Evolutionary conservation across 2,888 invertebrate species (phyloP).

Genomic region (Stenchaetothrips biformis): DNA sequence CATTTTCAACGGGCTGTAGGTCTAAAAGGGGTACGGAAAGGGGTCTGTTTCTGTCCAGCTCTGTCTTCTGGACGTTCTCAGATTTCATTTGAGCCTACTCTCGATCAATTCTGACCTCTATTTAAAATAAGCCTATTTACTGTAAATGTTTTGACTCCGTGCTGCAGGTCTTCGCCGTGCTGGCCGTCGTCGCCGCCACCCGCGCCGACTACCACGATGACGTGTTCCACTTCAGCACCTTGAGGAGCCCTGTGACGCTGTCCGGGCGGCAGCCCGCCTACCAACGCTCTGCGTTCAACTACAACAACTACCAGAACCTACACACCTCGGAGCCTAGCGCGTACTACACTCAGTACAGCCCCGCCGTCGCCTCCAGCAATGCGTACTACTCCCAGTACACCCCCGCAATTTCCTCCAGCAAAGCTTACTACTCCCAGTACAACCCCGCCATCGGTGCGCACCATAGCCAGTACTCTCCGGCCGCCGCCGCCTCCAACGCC

Average conservation of each 20-base stretch:
- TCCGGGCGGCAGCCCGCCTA: background rate
- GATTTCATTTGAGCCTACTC: no score
- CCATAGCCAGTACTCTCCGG: background rate
- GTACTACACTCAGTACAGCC: background rate
- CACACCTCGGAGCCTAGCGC: background rate
- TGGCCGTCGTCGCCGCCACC: background rate
- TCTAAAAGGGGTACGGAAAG: no score
- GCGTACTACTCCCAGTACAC: background rate
- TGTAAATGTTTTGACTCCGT: no score
- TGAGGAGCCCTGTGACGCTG: background rate
- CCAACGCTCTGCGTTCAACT: no score
- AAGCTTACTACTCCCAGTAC: background rate
- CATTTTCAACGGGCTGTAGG: no score
- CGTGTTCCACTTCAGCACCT: constrained; percentile 10
- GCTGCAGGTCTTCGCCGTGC: background rate
- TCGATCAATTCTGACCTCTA: no score
- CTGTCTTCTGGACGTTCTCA: no score
- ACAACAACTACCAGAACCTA: no score
- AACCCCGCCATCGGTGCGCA: background rate
- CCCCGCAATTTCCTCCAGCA: background rate
- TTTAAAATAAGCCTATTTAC: no score
- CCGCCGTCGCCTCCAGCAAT: background rate
- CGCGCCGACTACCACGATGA: constrained; percentile 22
- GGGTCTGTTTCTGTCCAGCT: no score
- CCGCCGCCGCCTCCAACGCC: background rate